Percentiles rank a stretch among this genome's conserved stretches.
These are phyloP conservation scores for Germaria angustata DNA, from an alignment of 2,888 invertebrate species.

Conservation along the genomic window DNA sequence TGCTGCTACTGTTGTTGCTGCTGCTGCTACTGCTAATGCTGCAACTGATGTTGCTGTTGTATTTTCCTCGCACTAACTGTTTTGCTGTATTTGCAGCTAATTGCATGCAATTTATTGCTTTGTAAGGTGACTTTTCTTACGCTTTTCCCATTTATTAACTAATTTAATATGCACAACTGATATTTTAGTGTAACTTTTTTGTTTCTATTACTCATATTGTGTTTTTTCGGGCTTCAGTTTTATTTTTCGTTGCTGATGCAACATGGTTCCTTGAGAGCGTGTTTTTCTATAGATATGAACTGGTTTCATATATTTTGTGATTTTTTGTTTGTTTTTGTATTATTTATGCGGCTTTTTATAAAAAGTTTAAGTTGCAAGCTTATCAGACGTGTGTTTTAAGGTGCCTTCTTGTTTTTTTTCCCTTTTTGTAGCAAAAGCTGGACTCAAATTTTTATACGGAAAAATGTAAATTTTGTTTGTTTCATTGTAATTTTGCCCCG, in stretches of 20 bases:
- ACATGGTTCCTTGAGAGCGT: slow-evolving; percentile 8
- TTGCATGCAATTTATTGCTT: slow-evolving; percentile 57
- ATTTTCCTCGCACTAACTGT: background rate
- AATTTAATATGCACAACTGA: slow-evolving; percentile 61
- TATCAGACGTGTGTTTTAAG: slow-evolving; percentile 3
- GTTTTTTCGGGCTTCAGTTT: background rate
- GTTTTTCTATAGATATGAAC: slow-evolving; percentile 23
- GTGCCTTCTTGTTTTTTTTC: background rate
- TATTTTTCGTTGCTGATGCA: slow-evolving; percentile 26
- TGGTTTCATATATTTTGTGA: background rate
- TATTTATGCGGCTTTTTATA: slow-evolving; percentile 42
- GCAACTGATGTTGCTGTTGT: slow-evolving; percentile 27
- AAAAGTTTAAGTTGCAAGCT: slow-evolving; percentile 18
- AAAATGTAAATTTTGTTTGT: no score
- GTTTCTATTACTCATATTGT: background rate
- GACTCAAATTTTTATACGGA: no score
- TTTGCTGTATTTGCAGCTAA: slow-evolving; percentile 10
- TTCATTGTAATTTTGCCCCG: no score
- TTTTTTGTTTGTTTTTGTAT: slow-evolving; percentile 21
- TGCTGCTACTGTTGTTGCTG: slow-evolving; percentile 25
- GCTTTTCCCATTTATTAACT: slow-evolving; percentile 58
- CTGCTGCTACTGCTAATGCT: background rate
- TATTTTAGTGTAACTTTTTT: slow-evolving; percentile 3
- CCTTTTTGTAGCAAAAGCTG: no score
- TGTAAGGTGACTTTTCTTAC: slow-evolving; percentile 59